Conservation (phyloP, 2,888 invertebrate genomes). For the Sussaba pulchella region DNA sequence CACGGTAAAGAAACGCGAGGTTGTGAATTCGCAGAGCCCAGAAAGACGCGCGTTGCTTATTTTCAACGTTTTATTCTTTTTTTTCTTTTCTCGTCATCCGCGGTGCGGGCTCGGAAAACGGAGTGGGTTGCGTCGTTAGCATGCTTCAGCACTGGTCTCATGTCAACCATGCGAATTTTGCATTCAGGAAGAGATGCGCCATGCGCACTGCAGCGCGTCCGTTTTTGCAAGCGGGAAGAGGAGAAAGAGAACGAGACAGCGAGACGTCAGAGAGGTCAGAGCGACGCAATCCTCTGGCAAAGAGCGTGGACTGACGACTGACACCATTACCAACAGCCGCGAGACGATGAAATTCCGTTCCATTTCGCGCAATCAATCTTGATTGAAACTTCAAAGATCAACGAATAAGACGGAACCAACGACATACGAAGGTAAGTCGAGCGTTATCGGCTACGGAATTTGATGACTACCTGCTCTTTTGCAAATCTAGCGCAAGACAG, state of each 20-base stretch:
- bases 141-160: slow-evolving; percentile 69
- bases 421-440: slow-evolving; percentile 1
- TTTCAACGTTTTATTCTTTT: background rate
- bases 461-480: slow-evolving; percentile 31
- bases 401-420: slow-evolving; percentile 52
- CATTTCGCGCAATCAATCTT: slow-evolving; percentile 80
- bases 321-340: slow-evolving; percentile 68
- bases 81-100: slow-evolving; percentile 43
- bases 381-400: slow-evolving; percentile 79
- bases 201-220: slow-evolving; percentile 26
- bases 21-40: slow-evolving; percentile 46
- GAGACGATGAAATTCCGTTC: slow-evolving; percentile 78
- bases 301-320: slow-evolving; percentile 43
- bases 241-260: background rate
- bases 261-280: slow-evolving; percentile 3
- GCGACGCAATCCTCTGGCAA: slow-evolving; percentile 32
- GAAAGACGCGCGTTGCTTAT: slow-evolving; percentile 19
- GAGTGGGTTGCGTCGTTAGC: slow-evolving; percentile 72
- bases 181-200: slow-evolving; percentile 48
- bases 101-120: slow-evolving; percentile 40
- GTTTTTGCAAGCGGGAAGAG: slow-evolving; percentile 61
- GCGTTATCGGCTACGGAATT: slow-evolving; percentile 17
- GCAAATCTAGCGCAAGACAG: slow-evolving; percentile 18
- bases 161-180: slow-evolving; percentile 68
- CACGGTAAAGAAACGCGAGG: background rate